These are phyloP conservation scores for Pseudococcus jackbeardsleyi DNA, from an alignment of 2,888 invertebrate genomes.

Conservation along the genomic window DNA sequence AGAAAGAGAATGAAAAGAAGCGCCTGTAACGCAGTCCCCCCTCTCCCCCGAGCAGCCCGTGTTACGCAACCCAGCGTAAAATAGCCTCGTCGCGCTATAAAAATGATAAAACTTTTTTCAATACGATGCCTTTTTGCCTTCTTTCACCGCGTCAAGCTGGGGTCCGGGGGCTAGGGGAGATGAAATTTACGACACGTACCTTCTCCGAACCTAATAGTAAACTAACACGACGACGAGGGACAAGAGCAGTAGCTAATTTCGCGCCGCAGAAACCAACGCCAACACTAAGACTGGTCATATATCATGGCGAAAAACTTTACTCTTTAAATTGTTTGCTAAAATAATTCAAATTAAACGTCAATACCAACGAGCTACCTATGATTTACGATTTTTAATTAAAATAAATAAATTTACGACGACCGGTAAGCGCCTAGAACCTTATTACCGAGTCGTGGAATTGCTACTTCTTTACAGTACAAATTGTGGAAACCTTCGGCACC, in stretches of 20 bases:
- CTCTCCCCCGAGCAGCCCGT: neutral
- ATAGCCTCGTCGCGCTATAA: constrained; percentile 28
- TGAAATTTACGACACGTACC: constrained; percentile 13
- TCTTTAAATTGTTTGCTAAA: constrained; percentile 28
- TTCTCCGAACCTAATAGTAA: neutral
- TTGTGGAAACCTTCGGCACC: neutral
- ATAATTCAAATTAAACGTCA: constrained; percentile 32
- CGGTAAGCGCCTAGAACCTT: neutral
- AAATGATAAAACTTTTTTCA: constrained; percentile 28
- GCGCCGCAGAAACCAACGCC: neutral
- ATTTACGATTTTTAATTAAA: constrained; percentile 49
- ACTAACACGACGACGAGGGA: neutral
- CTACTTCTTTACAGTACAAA: neutral
- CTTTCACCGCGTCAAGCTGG: neutral
- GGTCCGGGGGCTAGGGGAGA: neutral
- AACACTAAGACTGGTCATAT: constrained; percentile 19
- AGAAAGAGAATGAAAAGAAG: neutral
- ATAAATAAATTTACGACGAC: constrained; percentile 40
- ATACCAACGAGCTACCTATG: constrained; percentile 32
- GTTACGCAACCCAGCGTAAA: constrained; percentile 22
- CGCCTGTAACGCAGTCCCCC: neutral
- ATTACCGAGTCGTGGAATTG: neutral
- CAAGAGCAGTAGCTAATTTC: constrained; percentile 12
- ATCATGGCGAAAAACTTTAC: constrained; percentile 26
- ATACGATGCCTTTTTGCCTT: neutral